A percentile compares a stretch with the other conserved stretches of the same genome.
phyloP scores from a whole-genome alignment of 2,113 vertebrate species.

The Cochlearius cochlearius region DNA sequence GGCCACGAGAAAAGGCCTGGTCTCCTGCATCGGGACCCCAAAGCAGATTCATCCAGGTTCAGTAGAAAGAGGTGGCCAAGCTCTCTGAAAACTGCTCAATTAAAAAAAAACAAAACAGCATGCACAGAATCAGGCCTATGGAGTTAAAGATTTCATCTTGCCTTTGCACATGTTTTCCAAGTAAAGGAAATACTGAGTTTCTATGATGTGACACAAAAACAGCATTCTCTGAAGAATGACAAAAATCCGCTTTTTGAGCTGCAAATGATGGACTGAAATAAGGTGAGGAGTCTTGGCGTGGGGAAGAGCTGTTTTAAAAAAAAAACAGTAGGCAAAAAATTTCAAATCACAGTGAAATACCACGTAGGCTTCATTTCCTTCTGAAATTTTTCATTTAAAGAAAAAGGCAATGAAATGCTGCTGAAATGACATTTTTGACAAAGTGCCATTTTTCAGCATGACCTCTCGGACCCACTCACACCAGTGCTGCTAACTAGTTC shows the following conservation, averaged over 20 bases:
- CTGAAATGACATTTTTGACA: slow-evolving; percentile 61
- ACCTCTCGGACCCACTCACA: slow-evolving; percentile 37
- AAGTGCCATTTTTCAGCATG: slow-evolving; percentile 55
- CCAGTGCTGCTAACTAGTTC: slow-evolving; percentile 56
- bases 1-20: neutral
- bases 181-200: neutral
- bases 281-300: neutral
- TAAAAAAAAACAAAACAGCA: neutral
- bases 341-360: slow-evolving; percentile 8
- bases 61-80: neutral
- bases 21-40: neutral
- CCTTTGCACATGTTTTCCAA: neutral
- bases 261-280: neutral
- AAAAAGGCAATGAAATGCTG: neutral
- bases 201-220: neutral
- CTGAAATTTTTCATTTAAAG: slow-evolving; percentile 47
- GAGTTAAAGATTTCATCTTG: neutral
- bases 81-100: neutral
- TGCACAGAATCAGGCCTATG: neutral
- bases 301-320: neutral
- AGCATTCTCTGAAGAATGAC: neutral
- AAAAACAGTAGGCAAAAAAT: neutral
- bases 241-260: neutral
- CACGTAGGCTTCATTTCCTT: neutral
- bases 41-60: neutral